Conservation (phyloP, 2,797 vertebrate genomes). For the Caiman crocodilus region DNA sequence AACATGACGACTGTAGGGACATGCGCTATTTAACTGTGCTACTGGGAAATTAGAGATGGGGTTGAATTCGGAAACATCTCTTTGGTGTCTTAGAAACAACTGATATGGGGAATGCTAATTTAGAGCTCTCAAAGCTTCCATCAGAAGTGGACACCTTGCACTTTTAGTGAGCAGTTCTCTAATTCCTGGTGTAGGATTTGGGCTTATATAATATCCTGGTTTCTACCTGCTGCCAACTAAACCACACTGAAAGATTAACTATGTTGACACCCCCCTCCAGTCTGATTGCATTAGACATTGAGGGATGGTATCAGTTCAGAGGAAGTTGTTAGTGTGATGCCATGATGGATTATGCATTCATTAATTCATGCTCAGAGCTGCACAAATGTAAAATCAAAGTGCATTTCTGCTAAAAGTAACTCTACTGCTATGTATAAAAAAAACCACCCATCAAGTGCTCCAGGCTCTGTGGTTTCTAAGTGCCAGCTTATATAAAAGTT, state of each 20-base stretch:
- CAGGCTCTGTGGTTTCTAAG: neutral
- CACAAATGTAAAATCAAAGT: neutral
- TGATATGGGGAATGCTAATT: neutral
- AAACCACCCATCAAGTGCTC: neutral
- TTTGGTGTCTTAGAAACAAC: neutral
- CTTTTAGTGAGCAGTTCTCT: neutral
- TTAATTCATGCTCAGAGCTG: neutral
- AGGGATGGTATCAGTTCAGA: rapidly evolving
- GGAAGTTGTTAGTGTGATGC: neutral
- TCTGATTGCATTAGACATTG: rapidly evolving
- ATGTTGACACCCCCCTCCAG: neutral
- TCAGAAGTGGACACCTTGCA: neutral
- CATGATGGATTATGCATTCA: rapidly evolving
- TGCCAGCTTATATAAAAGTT: neutral
- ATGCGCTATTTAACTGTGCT: neutral
- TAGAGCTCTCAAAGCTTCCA: neutral
- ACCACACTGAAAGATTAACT: neutral
- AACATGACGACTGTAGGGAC: neutral
- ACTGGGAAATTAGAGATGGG: neutral
- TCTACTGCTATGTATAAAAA: neutral
- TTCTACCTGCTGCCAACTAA: rapidly evolving
- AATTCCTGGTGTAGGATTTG: neutral
- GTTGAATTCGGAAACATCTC: neutral
- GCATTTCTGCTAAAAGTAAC: too few relatives aligned
- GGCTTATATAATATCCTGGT: neutral